Base-by-base conservation (phyloP, 2,113 vertebrate genomes). In the Vulpes lagopus region DNA sequence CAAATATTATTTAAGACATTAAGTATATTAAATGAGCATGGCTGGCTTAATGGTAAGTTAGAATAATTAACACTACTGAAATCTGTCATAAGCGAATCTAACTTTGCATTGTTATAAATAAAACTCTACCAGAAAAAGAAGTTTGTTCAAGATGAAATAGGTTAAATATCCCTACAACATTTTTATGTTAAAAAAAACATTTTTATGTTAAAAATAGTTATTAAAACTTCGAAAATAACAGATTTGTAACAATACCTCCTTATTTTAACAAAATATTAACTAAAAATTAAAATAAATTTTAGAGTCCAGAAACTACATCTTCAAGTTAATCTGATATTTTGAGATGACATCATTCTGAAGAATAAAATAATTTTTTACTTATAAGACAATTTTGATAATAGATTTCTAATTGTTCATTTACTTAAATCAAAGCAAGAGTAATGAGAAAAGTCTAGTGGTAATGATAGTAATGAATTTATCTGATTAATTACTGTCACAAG, bases 21-120 rank as follows among this genome's bases (percentile, higher is more conserved):
- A 94, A 98, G 35, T 60, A 71, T 67, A 91, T 65, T 51, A 98
- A 98, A 91, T 94, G 65, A 69, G 23, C 95, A 84, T 82, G 79
- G 78, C 35, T 97, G 76, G 53, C 89, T 97, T 80, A 96, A 89
- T 91, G 74, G n/a, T 95, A 23, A 97, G 43, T 87, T 95, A 74
- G n/a, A 97, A 89, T 35, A 79, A n/a, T 67, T 79, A 88, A 62
- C 14, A 55, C 0, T 85, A 25, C 30, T 95, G 60, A 79, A 84
- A 60, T 30, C 9, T 55, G 16, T 76, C 86, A 89, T 32, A 73
- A 6, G 3, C 32, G 51, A 95, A n/a, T 91, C 16, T 79, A 85
- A 57, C 2, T 43, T 89, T 81, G 23, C 0, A 25, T 96, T 59
- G 15, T 43, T 55, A 73, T 15, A 23, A 94, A 92, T 57, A 35